Evolutionary conservation across 2,797 vertebrate species (phyloP).

Genomic region (Chromis chromis): DNA sequence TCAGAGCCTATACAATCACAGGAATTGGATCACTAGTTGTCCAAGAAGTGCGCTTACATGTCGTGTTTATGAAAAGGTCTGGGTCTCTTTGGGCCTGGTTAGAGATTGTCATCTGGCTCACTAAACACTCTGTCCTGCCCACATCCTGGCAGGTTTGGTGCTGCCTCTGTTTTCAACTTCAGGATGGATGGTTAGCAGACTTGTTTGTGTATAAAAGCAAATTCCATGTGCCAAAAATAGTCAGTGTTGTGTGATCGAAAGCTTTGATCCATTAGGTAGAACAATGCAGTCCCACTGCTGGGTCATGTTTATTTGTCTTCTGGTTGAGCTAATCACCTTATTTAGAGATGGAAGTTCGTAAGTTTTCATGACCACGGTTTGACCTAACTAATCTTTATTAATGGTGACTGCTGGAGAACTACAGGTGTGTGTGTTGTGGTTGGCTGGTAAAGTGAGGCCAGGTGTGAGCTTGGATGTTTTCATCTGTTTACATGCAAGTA

Average conservation of each 20-base stretch:
- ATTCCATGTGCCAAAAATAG: slow-evolving; percentile 57
- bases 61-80: slow-evolving; percentile 61
- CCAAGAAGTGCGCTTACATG: slow-evolving; percentile 56
- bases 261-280: slow-evolving; percentile 52
- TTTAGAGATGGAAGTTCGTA: slow-evolving; percentile 35
- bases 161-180: slow-evolving; percentile 50
- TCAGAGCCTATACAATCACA: slow-evolving; percentile 76
- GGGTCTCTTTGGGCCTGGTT: slow-evolving; percentile 50
- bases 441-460: slow-evolving; percentile 57
- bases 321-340: slow-evolving; percentile 21
- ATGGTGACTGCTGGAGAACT: slow-evolving; percentile 20
- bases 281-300: slow-evolving; percentile 37
- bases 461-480: slow-evolving; percentile 52
- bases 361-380: slow-evolving; percentile 36
- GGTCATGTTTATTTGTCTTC: slow-evolving; percentile 44
- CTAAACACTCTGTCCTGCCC: slow-evolving; percentile 41
- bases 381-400: slow-evolving; percentile 29
- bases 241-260: slow-evolving; percentile 21
- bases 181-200: slow-evolving; percentile 65
- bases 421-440: slow-evolving; percentile 37
- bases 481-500: slow-evolving; percentile 39
- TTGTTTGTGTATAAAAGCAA: slow-evolving; percentile 61
- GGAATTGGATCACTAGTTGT: slow-evolving; percentile 71
- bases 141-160: slow-evolving; percentile 45
- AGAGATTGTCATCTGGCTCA: slow-evolving; percentile 57